These are phyloP conservation scores for Temnothorax unifasciatus DNA, from an alignment of 2,888 invertebrate genomes.

Conservation along the genomic window DNA sequence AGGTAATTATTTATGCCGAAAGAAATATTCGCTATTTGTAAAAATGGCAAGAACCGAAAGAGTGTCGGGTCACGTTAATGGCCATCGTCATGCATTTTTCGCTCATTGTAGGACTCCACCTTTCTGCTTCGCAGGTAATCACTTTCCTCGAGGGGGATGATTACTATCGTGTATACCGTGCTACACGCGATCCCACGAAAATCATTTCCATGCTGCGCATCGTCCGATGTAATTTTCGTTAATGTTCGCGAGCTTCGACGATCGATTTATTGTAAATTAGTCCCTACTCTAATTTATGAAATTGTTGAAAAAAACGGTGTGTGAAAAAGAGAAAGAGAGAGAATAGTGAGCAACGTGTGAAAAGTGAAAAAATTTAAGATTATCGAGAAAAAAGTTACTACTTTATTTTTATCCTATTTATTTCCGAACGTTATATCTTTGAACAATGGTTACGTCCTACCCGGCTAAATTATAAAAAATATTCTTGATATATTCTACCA, in stretches of 20 bases:
- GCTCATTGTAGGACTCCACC: conserved; percentile 74
- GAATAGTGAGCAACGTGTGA: not conserved
- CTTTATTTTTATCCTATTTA: not conserved
- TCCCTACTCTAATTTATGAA: conserved; percentile 4
- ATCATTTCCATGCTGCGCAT: conserved; percentile 40
- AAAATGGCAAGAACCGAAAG: not conserved
- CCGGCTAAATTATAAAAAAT: not conserved
- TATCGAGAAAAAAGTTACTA: not conserved
- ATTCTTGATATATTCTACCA: not conserved
- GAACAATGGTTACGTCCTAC: not conserved
- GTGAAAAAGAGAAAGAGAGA: not conserved
- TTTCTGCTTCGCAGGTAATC: conserved; percentile 73
- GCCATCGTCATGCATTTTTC: conserved; percentile 49
- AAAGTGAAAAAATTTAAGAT: not conserved
- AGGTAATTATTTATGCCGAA: not conserved
- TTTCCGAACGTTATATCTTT: not conserved
- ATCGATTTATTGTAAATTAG: conserved; percentile 43
- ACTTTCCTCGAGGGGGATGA: conserved; percentile 64
- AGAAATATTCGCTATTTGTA: not conserved
- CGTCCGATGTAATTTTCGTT: conserved; percentile 36
- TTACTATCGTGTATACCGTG: conserved; percentile 59
- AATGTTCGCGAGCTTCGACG: conserved; percentile 15
- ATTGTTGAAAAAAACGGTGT: conserved; percentile 9
- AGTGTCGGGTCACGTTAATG: conserved; percentile 34
- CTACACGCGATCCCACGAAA: conserved; percentile 74